Evolutionary conservation across 2,888 invertebrate species (phyloP).

Genomic region (Harpagoxenus sublaevis): DNA sequence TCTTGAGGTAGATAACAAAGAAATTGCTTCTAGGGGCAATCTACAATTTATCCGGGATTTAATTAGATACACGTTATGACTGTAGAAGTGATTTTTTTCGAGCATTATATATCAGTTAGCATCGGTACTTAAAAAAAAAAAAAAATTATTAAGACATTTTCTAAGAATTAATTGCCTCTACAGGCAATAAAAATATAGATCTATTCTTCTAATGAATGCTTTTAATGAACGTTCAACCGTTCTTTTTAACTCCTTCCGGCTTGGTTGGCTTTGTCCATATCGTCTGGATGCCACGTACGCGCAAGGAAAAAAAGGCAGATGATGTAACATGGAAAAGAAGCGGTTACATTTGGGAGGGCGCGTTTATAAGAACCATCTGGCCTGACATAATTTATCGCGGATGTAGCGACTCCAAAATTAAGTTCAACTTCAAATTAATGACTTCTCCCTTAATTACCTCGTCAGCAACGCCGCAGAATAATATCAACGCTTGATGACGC

Average conservation of each 20-base stretch:
- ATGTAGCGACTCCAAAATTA: conserved; percentile 31
- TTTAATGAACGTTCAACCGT: conserved; percentile 31
- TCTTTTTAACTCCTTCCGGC: conserved; percentile 6
- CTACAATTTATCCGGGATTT: not conserved
- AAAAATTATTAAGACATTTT: not conserved
- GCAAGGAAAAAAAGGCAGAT: conserved; percentile 42
- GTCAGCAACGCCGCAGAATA: not conserved
- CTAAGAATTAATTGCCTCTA: not conserved
- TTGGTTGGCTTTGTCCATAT: conserved; percentile 34
- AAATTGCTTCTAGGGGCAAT: not conserved
- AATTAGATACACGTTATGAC: not conserved
- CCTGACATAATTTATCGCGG: conserved; percentile 37
- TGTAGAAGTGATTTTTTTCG: not conserved
- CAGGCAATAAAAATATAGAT: not conserved
- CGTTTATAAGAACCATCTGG: conserved; percentile 29
- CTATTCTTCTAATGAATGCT: not conserved
- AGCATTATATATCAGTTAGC: not conserved
- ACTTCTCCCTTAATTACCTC: conserved; percentile 22
- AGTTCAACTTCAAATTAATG: conserved; percentile 15
- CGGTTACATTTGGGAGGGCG: conserved; percentile 13
- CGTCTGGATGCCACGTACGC: conserved; percentile 51
- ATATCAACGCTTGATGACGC: not conserved
- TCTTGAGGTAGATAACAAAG: not conserved
- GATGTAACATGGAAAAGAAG: conserved; percentile 56
- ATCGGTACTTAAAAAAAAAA: not conserved